Evolutionary conservation across 2,888 invertebrate genomes (phyloP).

Genomic region (Boloria euphrosyne): DNA sequence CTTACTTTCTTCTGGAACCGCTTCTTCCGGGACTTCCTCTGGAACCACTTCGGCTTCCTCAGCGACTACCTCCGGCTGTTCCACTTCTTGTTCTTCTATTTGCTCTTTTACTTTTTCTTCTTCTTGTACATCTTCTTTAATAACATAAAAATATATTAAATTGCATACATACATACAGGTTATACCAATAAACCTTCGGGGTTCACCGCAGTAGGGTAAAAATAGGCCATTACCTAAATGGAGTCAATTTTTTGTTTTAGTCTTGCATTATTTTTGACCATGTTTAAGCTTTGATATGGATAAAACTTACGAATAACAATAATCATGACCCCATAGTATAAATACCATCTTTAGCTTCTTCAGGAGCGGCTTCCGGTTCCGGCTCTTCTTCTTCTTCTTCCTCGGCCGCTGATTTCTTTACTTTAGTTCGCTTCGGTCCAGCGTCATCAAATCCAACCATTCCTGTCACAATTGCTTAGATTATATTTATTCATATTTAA

Average conservation of each 20-base stretch:
- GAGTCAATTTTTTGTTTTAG: no score
- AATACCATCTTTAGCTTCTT: conserved; percentile 66
- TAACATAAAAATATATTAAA: conserved; percentile 6
- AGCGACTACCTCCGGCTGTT: conserved; percentile 39
- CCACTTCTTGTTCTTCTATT: conserved; percentile 42
- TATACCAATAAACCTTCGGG: no score
- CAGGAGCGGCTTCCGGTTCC: conserved; percentile 58
- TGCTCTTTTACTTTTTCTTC: conserved; percentile 53
- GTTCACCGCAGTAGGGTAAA: no score
- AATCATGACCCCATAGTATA: no score
- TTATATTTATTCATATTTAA: no score
- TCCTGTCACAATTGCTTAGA: conserved; percentile 49
- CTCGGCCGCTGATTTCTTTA: conserved; percentile 70
- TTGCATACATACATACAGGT: no score
- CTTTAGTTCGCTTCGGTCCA: conserved; percentile 73
- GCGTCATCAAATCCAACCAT: conserved; percentile 76
- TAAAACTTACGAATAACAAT: no score
- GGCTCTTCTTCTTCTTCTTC: conserved; percentile 75
- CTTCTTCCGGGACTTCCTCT: conserved; percentile 55
- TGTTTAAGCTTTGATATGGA: no score
- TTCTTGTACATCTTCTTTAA: conserved; percentile 54
- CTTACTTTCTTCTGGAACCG: conserved; percentile 60
- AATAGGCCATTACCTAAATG: no score
- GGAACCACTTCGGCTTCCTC: conserved; percentile 55
- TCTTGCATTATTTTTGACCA: no score